These are phyloP conservation scores for Luidia sarsii DNA, from an alignment of 53 echinoderm and acorn worm species.

Conservation along the genomic window DNA sequence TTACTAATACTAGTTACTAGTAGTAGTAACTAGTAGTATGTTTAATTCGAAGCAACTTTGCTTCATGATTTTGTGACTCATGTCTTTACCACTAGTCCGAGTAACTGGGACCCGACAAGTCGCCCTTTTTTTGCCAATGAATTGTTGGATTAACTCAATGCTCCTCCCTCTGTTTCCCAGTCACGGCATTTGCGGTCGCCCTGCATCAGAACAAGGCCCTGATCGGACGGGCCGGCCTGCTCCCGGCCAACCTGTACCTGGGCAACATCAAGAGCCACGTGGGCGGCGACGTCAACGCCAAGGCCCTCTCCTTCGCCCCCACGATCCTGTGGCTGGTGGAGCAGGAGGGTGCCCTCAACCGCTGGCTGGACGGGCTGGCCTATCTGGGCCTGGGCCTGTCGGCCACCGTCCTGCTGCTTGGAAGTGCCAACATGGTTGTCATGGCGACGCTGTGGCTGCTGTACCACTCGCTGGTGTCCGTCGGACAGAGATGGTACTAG, in stretches of 20 bases:
- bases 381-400: constrained; percentile 81
- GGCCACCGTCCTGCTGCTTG: constrained; percentile 62
- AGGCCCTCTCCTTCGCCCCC: constrained; percentile 84
- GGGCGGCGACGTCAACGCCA: constrained; percentile 54
- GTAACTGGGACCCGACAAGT: too few species aligned
- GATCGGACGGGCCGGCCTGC: constrained; percentile 75
- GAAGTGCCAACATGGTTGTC: constrained; percentile 89
- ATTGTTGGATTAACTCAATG: neutral
- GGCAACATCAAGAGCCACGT: constrained; percentile 78
- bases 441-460: constrained; percentile 84
- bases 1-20: too few species aligned
- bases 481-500: constrained; percentile 92
- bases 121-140: neutral
- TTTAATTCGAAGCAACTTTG: too few species aligned
- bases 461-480: constrained; percentile 91
- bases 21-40: too few species aligned
- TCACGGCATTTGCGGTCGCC: constrained; percentile 90
- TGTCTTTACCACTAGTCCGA: neutral
- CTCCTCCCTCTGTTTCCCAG: constrained; percentile 32
- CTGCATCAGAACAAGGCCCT: constrained; percentile 92
- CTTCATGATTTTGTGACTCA: too few species aligned
- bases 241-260: constrained; percentile 81
- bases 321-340: constrained; percentile 87
- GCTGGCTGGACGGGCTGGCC: constrained; percentile 85
- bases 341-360: constrained; percentile 63